Conservation (phyloP, 2,113 vertebrate species). For the Ibidorhyncha struthersii region DNA sequence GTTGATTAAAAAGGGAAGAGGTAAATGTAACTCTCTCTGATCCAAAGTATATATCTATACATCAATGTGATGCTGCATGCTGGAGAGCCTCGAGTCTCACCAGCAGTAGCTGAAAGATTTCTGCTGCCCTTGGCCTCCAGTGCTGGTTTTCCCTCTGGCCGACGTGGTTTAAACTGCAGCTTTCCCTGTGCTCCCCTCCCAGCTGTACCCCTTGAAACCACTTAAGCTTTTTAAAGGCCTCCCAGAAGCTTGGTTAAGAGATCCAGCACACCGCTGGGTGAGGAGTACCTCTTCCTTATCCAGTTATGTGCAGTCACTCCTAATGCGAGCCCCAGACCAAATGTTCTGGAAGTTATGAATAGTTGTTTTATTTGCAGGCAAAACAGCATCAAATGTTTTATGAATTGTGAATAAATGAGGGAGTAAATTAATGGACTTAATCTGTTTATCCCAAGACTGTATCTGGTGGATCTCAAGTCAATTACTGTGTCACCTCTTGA, state of each 20-base stretch:
- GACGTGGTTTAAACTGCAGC: neutral
- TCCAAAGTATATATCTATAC: neutral
- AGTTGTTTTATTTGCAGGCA: neutral
- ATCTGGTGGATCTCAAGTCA: neutral
- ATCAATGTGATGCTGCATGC: neutral
- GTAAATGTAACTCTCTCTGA: neutral
- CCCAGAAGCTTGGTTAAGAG: neutral
- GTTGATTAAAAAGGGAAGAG: neutral
- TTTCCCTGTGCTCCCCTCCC: neutral
- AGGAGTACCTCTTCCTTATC: neutral
- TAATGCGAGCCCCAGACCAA: neutral
- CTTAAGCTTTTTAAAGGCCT: neutral
- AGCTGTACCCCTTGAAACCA: neutral
- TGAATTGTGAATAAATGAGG: neutral
- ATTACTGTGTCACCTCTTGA: neutral
- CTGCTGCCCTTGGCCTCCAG: neutral
- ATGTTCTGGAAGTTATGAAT: neutral
- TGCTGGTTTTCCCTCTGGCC: neutral
- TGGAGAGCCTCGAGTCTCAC: neutral
- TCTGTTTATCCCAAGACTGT: neutral
- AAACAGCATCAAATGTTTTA: neutral
- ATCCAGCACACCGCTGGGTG: neutral
- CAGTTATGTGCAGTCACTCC: fast-evolving
- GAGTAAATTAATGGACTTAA: neutral
- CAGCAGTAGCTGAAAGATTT: neutral